Evolutionary conservation across 2,888 invertebrate genomes (phyloP), one percentile per base, ranked within the genome.

Genomic region (Celastrina argiolus): DNA sequence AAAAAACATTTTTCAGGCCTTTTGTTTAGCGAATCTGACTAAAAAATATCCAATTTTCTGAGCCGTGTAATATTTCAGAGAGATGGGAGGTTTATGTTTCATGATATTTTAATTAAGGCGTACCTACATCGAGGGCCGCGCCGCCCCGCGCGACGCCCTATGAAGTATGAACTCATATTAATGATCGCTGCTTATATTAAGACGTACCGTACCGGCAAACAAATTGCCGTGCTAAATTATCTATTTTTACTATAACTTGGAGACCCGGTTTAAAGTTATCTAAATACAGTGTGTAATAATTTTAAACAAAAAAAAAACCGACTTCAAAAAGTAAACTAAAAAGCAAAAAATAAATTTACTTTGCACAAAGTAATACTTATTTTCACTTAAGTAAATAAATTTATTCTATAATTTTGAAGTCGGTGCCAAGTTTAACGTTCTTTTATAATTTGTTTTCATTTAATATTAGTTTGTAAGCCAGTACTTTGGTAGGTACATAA

Each of bases 61-160:
- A 66, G 74, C 67, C 68, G 69, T 74, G 74, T 78, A 83, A 87
- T 85, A 83, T 84, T 84, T 87, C 81, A 82, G 73, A 71, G 74
- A 75, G 78, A 75, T 74, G 78, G 79, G 78, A 79, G 79, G 80
- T 85, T 81, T 83, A 86, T 87, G 87, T 86, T 84, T 84, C 84
- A 84, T 87, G 87, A 86, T 87, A 83, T 85, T 84, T 84, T 86
- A 87, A 88, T 87, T 87, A 87, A 88, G 82, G 78, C 78, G 78
- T 78, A 80, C 77, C 81, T 80, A 85, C 82, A 83, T 83, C 82
- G 77, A 78, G 77, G 78, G 77, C 74, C 75, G n/a, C n/a, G n/a
- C n/a, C n/a, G n/a, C n/a, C n/a, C n/a, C n/a, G n/a, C n/a, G n/a
- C 73, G 8, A 22, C 8, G 77, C 85, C 78, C 84, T 84, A 80